A percentile compares a stretch with the other conserved stretches of the same genome.
Evolutionary conservation across 2,797 vertebrate genomes (phyloP).

Genomic region (Diglossa cyanea): DNA sequence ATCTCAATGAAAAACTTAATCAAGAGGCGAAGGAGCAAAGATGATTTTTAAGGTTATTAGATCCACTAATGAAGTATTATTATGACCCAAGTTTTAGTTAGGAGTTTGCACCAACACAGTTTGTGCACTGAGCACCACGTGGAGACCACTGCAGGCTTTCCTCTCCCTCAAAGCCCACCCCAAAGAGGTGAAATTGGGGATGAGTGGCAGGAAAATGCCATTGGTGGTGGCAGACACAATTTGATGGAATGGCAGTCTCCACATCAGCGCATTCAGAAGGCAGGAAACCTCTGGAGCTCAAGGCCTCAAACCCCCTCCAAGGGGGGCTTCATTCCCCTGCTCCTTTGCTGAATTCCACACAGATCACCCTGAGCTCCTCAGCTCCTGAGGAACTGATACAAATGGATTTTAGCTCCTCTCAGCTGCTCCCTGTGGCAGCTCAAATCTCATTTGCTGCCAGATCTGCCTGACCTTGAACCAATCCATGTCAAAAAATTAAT

Average conservation of each 20-base stretch:
- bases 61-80: background rate
- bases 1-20: background rate
- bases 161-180: background rate
- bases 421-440: background rate
- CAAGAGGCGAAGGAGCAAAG: background rate
- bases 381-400: too few relatives aligned
- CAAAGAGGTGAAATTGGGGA: background rate
- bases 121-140: background rate
- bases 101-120: background rate
- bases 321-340: background rate
- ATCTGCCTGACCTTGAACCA: background rate
- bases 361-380: background rate
- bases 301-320: background rate
- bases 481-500: background rate
- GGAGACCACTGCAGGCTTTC: background rate
- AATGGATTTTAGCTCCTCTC: background rate
- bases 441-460: background rate
- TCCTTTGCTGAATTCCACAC: background rate
- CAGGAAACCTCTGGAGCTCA: background rate
- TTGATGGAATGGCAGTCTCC: background rate
- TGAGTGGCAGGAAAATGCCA: background rate
- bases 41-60: background rate
- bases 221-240: background rate
- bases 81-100: background rate
- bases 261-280: background rate